Conservation (phyloP, 2,797 vertebrate genomes). For the Falco naumanni region DNA sequence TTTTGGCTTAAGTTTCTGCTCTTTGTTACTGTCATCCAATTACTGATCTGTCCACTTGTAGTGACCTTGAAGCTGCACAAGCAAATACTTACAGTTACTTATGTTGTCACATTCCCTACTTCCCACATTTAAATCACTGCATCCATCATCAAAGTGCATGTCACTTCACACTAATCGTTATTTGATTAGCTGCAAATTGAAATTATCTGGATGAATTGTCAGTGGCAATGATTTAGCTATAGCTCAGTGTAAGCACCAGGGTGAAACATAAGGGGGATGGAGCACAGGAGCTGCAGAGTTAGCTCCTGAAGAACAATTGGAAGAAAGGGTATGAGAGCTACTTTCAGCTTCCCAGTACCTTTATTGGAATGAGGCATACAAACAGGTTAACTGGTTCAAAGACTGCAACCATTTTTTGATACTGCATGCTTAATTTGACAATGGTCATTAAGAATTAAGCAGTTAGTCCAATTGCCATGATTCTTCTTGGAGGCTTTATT, state of each 20-base stretch:
- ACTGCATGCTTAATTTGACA: slow-evolving; percentile 1
- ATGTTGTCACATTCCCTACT: not conserved
- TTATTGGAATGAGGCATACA: not conserved
- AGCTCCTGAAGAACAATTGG: not conserved
- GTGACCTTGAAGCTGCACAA: not conserved
- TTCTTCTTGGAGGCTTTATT: not conserved
- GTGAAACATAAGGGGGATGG: not conserved
- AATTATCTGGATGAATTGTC: slow-evolving; percentile 36
- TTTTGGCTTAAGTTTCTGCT: not conserved
- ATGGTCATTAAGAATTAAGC: slow-evolving; percentile 20
- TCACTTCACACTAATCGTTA: slow-evolving; percentile 17
- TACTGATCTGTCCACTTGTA: not conserved
- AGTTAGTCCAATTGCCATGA: not conserved
- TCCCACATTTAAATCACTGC: not conserved
- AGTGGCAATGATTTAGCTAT: not conserved
- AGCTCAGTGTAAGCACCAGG: not conserved
- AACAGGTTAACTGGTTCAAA: not conserved
- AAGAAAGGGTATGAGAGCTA: not conserved
- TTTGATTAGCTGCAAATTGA: slow-evolving; percentile 55
- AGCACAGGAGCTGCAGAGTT: not conserved
- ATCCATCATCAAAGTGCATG: slow-evolving; percentile 10
- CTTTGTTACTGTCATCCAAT: not conserved
- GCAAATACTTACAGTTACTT: not conserved
- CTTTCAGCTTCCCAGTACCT: not conserved
- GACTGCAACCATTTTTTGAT: not conserved